Evolutionary conservation across 2,888 invertebrate genomes (phyloP), one percentile per base, ranked within the genome.

Genomic region (Plebejus anna): DNA sequence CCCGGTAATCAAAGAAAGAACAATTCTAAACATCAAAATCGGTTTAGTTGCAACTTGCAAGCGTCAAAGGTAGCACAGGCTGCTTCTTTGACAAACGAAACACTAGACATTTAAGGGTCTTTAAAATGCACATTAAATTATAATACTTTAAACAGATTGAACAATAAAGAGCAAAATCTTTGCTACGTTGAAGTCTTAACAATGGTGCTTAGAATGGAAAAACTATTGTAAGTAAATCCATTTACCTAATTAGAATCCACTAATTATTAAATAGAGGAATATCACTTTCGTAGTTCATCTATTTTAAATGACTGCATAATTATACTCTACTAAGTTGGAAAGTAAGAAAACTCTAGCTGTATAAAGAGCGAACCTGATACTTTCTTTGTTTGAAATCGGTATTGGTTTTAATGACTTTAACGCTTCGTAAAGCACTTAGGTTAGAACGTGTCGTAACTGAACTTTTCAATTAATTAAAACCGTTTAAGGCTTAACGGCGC

Each of bases 371-470:
- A 66, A 66, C 66, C 66, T 66, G 66, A 66, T 66, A 66, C 66
- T 66, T 36, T 32, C 32, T 66, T 66, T 66, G 32, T 66, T 66
- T 66, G 66, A 36, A 66, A 32, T 66, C 22, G 66, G 66, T 66
- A 66, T 66, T 66, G 32, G 66, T 66, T 66, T 66, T 66, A 66
- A 66, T 66, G 66, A 66, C 32, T 66, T 66, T 66, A 66, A 66
- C 66, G 66, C 32, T 66, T 36, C 66, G 66, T 36, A 66, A 66
- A 66, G 32, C 66, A 66, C 66, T 32, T 36, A 66, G 66, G 66
- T 66, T 61, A 61, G 16, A 66, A 36, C 5, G 66, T 66, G 66
- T 66, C 32, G 66, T 22, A 66, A 66, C 32, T 36, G 66, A 66
- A 66, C 11, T 66, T 66, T 47, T 16, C 36, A 66, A 55, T 13